Conservation (phyloP, 2,888 invertebrate species). For the Anarsia innoxiella region DNA sequence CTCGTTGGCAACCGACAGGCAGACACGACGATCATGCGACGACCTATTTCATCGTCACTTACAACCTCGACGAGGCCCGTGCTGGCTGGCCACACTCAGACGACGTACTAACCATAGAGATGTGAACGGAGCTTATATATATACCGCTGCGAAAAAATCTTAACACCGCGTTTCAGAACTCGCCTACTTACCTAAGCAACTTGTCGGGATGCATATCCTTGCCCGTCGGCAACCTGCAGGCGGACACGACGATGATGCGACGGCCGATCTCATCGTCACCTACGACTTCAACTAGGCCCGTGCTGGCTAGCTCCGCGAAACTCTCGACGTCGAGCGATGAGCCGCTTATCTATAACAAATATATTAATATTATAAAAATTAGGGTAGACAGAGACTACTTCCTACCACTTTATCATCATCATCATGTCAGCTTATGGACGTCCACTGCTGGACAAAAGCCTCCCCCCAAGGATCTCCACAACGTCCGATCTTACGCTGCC, state of each 20-base stretch:
- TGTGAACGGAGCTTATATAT: too few relatives aligned
- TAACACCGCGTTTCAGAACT: too few relatives aligned
- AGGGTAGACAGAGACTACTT: too few relatives aligned
- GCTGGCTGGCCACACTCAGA: constrained; percentile 41
- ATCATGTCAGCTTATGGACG: too few relatives aligned
- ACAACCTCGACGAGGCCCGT: constrained; percentile 75
- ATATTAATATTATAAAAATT: not conserved
- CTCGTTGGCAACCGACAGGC: constrained; percentile 89
- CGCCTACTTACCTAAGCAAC: constrained; percentile 61
- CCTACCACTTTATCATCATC: too few relatives aligned
- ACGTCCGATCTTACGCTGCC: too few relatives aligned
- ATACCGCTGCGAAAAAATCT: too few relatives aligned
- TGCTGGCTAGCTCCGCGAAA: constrained; percentile 45
- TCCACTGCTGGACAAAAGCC: not conserved
- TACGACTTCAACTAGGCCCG: constrained; percentile 74
- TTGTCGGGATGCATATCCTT: constrained; percentile 80
- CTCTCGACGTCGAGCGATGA: constrained; percentile 40
- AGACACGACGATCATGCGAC: constrained; percentile 97
- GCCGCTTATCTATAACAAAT: constrained; percentile 38
- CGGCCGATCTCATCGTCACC: constrained; percentile 85
- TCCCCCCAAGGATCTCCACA: not conserved
- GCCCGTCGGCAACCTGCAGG: constrained; percentile 87
- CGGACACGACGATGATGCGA: constrained; percentile 97
- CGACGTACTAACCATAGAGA: too few relatives aligned
- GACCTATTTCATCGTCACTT: constrained; percentile 83